Percentiles rank a stretch among this genome's conserved stretches.
phyloP scores from a whole-genome alignment of 2,113 vertebrate species.

The Salvelinus sp. region DNA sequence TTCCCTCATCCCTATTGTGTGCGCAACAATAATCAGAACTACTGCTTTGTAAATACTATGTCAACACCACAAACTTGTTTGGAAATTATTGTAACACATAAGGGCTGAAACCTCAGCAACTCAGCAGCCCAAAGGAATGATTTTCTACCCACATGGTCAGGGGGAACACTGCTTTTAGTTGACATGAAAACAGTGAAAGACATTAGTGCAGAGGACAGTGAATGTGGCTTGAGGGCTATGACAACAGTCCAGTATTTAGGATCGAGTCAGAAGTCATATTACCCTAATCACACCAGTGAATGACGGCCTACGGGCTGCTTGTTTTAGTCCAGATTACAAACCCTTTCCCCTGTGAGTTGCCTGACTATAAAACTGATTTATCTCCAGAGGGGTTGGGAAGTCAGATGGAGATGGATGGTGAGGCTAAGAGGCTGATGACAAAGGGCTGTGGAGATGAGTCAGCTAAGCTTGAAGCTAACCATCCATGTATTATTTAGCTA shows the following conservation, averaged over 20 bases:
- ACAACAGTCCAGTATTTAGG: background rate
- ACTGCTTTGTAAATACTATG: background rate
- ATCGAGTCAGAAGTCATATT: background rate
- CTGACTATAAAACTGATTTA: background rate
- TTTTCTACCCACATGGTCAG: background rate
- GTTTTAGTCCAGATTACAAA: background rate
- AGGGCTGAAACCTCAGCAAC: background rate
- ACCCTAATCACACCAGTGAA: background rate
- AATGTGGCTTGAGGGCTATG: background rate
- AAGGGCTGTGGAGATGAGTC: too few species aligned
- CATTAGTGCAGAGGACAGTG: too few species aligned
- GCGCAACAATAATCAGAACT: background rate
- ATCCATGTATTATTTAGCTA: too few species aligned
- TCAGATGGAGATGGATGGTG: too few species aligned
- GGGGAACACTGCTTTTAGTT: background rate
- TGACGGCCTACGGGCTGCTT: background rate
- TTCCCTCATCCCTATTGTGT: background rate
- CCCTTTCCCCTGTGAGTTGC: background rate
- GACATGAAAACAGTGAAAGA: background rate
- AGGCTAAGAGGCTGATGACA: too few species aligned
- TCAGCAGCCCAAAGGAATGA: background rate
- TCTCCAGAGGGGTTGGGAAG: background rate
- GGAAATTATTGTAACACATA: background rate
- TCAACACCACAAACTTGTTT: background rate
- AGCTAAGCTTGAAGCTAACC: too few species aligned